phyloP scores from a whole-genome alignment of 2,797 vertebrate genomes.

The Poecilia gillii region DNA sequence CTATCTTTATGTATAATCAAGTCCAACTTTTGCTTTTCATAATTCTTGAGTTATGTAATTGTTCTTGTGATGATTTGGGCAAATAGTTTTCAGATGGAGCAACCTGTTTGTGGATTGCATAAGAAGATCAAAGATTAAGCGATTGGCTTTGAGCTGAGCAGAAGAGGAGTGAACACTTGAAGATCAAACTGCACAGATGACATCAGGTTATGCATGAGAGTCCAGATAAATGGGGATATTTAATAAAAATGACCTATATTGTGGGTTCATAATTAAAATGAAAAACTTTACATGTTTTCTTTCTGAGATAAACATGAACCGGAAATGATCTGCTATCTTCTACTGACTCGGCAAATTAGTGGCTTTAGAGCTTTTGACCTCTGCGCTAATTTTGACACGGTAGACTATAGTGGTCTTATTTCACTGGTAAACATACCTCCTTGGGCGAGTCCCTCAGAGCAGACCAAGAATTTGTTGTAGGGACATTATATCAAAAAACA shows the following conservation, averaged over 20 bases:
- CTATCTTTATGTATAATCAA: not conserved
- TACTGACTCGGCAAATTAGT: not conserved
- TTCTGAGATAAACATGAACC: not conserved
- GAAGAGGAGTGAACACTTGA: constrained; percentile 28
- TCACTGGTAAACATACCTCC: not conserved
- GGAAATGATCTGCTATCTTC: not conserved
- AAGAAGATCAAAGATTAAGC: constrained; percentile 69
- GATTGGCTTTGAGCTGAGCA: constrained; percentile 13
- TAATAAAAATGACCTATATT: not conserved
- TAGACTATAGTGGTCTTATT: not conserved
- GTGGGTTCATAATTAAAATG: not conserved
- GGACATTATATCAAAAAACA: not conserved
- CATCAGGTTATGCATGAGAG: not conserved
- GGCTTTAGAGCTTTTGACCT: not conserved
- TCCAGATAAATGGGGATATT: not conserved
- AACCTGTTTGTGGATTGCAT: constrained; percentile 49
- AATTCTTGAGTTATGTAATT: constrained; percentile 39
- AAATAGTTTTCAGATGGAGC: constrained; percentile 18
- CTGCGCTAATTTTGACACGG: not conserved
- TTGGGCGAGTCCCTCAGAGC: not conserved
- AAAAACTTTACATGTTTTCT: not conserved
- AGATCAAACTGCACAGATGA: constrained; percentile 39
- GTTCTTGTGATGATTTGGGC: constrained; percentile 33
- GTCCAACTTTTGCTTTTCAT: not conserved
- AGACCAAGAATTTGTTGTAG: not conserved